Evolutionary conservation across 2,113 vertebrate genomes (phyloP).

Genomic region (Polypterus bichir): DNA sequence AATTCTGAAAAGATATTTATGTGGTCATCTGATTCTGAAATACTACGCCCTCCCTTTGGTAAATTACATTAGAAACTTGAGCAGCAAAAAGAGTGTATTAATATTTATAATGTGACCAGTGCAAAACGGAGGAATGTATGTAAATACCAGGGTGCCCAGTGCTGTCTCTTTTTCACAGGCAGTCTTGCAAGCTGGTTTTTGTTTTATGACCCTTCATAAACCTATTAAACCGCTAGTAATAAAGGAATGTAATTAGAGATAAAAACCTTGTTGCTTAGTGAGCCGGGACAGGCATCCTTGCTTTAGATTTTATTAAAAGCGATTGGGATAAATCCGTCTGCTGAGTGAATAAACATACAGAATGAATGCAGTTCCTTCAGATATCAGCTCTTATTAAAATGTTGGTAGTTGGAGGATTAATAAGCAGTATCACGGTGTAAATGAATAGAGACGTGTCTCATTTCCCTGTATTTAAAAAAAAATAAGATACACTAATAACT

Average conservation of each 20-base stretch:
- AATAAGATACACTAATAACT: no score
- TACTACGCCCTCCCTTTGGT: constrained; percentile 36
- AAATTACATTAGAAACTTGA: constrained; percentile 7
- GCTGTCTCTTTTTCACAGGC: constrained; percentile 48
- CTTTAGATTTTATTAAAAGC: constrained; percentile 62
- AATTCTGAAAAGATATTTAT: constrained; percentile 65
- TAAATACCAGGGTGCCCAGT: constrained; percentile 75
- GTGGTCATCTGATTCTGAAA: constrained; percentile 33
- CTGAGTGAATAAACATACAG: constrained; percentile 52
- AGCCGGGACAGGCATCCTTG: constrained; percentile 71
- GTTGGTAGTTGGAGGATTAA: no score
- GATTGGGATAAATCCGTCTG: constrained; percentile 62
- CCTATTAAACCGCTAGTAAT: constrained; percentile 81
- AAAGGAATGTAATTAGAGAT: constrained; percentile 88
- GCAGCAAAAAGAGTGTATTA: constrained; percentile 6
- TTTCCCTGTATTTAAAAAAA: no score
- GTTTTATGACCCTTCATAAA: constrained; percentile 87
- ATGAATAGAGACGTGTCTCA: no score
- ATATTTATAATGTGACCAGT: constrained; percentile 67
- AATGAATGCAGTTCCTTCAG: constrained; percentile 1
- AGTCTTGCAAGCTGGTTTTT: constrained; percentile 61
- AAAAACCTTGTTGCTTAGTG: constrained; percentile 83
- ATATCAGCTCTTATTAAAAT: no score
- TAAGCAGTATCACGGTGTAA: no score
- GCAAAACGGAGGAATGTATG: constrained; percentile 58